These are phyloP conservation scores for Caenorhabditis inopinata DNA, from an alignment of 1,140 invertebrate genomes.

Conservation along the genomic window DNA sequence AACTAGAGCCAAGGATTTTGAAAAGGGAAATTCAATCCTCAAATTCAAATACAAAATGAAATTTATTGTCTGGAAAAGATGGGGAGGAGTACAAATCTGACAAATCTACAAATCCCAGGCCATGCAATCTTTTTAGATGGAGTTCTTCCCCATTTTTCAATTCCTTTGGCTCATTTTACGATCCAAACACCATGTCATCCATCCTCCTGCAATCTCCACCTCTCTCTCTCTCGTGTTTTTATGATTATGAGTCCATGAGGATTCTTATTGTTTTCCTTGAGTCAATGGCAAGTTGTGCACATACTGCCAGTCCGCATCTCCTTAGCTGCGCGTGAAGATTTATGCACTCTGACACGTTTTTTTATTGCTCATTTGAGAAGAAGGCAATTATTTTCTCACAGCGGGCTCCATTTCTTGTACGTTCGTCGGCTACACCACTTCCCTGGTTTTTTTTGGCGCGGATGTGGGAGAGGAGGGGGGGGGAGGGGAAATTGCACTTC, in stretches of 20 bases:
- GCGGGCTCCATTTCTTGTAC: conserved; percentile 9
- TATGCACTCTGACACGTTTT: conserved; percentile 4
- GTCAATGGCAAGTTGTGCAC: background rate
- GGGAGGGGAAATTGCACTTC: background rate
- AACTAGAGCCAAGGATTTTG: no score
- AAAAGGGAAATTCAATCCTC: no score
- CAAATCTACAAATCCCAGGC: background rate
- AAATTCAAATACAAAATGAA: no score
- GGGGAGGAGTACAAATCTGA: background rate
- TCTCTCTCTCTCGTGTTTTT: background rate
- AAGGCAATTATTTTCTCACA: background rate
- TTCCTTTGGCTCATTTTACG: background rate
- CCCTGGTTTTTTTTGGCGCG: background rate
- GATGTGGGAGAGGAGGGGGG: background rate
- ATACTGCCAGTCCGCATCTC: background rate
- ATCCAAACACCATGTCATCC: background rate
- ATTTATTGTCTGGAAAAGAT: no score
- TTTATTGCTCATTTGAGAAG: background rate
- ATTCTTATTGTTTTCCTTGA: no score
- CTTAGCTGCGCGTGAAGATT: background rate
- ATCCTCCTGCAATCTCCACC: no score
- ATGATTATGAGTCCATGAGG: background rate
- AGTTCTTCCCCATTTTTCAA: background rate
- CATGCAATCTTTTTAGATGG: conserved; percentile 5
- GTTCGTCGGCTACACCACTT: background rate